Percentiles rank a stretch among this genome's conserved stretches.
Conservation (phyloP, 2,113 vertebrate genomes). For the Cisticola juncidis region DNA sequence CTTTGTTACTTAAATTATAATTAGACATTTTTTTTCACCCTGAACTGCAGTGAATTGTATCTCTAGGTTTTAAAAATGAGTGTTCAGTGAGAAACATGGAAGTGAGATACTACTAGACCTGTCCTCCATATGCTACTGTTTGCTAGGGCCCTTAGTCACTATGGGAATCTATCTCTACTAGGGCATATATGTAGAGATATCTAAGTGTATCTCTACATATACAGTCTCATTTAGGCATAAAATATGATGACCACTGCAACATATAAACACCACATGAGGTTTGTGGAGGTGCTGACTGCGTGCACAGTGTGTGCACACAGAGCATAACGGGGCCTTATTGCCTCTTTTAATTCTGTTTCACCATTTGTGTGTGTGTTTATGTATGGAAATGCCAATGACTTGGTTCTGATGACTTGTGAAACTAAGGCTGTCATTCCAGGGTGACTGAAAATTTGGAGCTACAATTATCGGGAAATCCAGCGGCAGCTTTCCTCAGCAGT, state of each 20-base stretch:
- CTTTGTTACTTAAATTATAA: not conserved
- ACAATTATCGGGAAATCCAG: not conserved
- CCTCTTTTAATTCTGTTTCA: not conserved
- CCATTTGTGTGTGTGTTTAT: not conserved
- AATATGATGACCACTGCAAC: not conserved
- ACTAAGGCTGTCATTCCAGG: constrained; percentile 42
- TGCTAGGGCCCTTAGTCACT: not conserved
- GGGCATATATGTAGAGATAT: too few relatives aligned
- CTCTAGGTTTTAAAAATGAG: not conserved
- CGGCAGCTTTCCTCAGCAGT: not conserved
- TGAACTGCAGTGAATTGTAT: not conserved
- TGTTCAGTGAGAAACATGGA: not conserved
- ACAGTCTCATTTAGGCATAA: not conserved
- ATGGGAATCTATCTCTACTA: not conserved
- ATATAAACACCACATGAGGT: not conserved
- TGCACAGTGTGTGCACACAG: not conserved
- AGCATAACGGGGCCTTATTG: not conserved
- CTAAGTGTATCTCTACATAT: not conserved
- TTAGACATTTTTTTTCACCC: not conserved
- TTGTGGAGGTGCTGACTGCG: not conserved
- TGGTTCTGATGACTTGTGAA: not conserved
- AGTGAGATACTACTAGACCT: not conserved
- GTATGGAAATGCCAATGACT: fast-evolving
- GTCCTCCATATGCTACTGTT: not conserved
- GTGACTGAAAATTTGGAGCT: constrained; percentile 36